phyloP scores from a whole-genome alignment of 2,113 vertebrate genomes.

The Pterocles gutturalis region DNA sequence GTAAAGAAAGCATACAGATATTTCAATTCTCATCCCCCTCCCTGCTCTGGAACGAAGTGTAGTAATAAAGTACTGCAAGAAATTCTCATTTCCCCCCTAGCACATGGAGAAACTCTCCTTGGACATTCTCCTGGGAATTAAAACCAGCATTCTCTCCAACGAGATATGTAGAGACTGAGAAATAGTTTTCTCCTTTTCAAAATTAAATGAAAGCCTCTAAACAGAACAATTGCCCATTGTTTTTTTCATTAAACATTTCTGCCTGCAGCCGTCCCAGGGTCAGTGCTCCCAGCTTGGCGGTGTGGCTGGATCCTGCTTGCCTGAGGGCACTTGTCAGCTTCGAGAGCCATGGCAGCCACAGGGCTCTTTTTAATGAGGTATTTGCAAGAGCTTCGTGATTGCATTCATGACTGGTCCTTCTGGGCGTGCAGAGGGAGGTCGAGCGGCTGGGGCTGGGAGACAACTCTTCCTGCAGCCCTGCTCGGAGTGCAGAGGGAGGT shows the following conservation, averaged over 20 bases:
- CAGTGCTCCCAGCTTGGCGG: background rate
- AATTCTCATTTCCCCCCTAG: background rate
- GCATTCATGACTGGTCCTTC: background rate
- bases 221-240: fast-evolving
- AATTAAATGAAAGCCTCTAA: background rate
- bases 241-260: background rate
- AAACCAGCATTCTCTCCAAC: background rate
- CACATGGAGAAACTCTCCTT: fast-evolving
- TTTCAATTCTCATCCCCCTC: background rate
- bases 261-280: background rate
- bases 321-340: background rate
- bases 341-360: background rate
- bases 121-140: background rate
- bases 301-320: background rate
- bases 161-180: background rate
- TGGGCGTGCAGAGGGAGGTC: background rate
- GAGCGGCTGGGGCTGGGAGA: background rate
- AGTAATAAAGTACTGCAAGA: background rate
- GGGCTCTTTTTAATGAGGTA: background rate
- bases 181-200: background rate
- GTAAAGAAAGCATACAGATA: background rate
- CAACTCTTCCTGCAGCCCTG: too few relatives aligned
- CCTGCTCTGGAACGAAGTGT: background rate
- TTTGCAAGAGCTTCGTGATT: background rate
- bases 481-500: too few relatives aligned